These are phyloP conservation scores for Napeogenes inachia DNA, from an alignment of 2,888 invertebrate species.

Conservation along the genomic window DNA sequence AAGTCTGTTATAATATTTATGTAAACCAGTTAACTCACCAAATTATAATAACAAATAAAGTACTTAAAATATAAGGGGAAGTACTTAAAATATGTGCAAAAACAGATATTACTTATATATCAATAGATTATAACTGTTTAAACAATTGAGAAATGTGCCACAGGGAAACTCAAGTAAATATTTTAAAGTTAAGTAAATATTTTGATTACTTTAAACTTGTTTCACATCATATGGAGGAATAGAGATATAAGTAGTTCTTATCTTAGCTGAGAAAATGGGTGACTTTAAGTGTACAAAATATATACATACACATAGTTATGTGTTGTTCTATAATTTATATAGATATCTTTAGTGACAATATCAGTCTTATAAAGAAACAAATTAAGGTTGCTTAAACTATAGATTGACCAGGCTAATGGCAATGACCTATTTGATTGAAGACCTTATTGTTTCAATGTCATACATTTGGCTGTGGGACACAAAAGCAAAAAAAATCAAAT, in stretches of 20 bases:
- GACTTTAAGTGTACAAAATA: neutral
- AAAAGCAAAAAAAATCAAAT: constrained; percentile 8
- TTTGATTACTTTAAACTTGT: neutral
- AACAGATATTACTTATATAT: too few species aligned
- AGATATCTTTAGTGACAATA: constrained; percentile 23
- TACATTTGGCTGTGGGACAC: constrained; percentile 38
- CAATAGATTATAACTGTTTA: neutral
- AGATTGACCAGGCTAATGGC: constrained; percentile 28
- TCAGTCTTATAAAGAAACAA: constrained; percentile 16
- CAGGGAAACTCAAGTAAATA: constrained; percentile 1
- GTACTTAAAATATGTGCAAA: too few species aligned
- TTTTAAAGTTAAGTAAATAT: constrained; percentile 2
- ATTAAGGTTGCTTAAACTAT: constrained; percentile 24
- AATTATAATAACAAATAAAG: too few species aligned
- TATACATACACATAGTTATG: constrained; percentile 12
- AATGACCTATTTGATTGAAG: constrained; percentile 43
- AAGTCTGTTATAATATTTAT: too few species aligned
- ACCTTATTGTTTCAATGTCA: constrained; percentile 40
- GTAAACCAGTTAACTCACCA: too few species aligned
- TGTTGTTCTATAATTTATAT: constrained; percentile 23
- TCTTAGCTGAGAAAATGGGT: constrained; percentile 2
- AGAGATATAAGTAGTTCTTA: neutral
- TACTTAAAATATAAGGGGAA: too few species aligned
- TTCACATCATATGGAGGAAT: neutral
- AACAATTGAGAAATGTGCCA: neutral